Percentiles rank a stretch among this genome's conserved stretches.
phyloP scores from a whole-genome alignment of 1,140 invertebrate species.

The Trachymyrmex septentrionalis region DNA sequence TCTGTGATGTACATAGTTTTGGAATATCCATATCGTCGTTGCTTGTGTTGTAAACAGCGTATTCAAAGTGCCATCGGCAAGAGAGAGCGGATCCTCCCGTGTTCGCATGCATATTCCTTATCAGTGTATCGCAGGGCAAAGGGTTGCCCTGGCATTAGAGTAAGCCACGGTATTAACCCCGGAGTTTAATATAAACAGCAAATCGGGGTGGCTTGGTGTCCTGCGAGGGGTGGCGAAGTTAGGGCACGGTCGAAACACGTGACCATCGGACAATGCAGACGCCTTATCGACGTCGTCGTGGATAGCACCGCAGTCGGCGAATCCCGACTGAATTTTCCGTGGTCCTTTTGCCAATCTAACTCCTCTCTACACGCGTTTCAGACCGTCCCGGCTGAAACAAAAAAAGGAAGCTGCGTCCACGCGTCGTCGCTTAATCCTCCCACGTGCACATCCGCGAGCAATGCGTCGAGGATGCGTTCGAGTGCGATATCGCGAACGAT shows the following conservation, averaged over 20 bases:
- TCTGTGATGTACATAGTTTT: background rate
- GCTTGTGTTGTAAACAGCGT: constrained; percentile 17
- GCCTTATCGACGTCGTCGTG: constrained; percentile 80
- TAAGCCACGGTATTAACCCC: constrained; percentile 84
- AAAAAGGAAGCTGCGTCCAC: constrained; percentile 37
- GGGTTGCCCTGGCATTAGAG: constrained; percentile 84
- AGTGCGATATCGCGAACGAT: constrained; percentile 65
- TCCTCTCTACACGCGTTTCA: background rate
- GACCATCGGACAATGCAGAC: constrained; percentile 81
- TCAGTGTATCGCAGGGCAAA: constrained; percentile 84
- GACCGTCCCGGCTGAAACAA: constrained; percentile 33
- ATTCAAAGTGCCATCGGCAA: constrained; percentile 19
- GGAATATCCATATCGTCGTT: background rate
- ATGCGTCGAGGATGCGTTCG: constrained; percentile 54
- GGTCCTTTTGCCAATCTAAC: constrained; percentile 59
- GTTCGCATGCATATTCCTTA: constrained; percentile 83
- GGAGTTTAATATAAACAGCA: constrained; percentile 85
- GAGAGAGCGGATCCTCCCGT: constrained; percentile 26
- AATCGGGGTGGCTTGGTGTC: constrained; percentile 54
- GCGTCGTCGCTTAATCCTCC: constrained; percentile 67
- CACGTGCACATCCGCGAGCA: constrained; percentile 53
- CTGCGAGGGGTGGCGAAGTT: constrained; percentile 46
- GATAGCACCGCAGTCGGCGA: constrained; percentile 38
- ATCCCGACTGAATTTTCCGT: constrained; percentile 34
- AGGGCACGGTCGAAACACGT: constrained; percentile 74